Percentiles rank a stretch among this genome's conserved stretches.
These are phyloP conservation scores for Slavum lentiscoides DNA, from an alignment of 2,888 invertebrate species.

Conservation along the genomic window DNA sequence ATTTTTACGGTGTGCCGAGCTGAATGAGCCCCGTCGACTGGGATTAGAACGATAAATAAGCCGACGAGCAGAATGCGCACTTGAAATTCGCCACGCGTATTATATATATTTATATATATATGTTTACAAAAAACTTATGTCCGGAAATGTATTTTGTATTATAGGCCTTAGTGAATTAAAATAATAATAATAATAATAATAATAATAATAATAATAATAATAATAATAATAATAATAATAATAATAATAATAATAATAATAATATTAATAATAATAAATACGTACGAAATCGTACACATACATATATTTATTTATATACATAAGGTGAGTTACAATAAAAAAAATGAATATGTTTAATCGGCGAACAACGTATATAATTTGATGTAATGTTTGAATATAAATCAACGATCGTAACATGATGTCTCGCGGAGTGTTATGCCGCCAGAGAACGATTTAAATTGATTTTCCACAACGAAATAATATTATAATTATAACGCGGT, in stretches of 20 bases:
- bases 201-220: neutral
- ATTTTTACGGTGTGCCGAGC: conserved; percentile 52
- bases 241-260: neutral
- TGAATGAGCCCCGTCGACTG: conserved; percentile 37
- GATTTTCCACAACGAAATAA: neutral
- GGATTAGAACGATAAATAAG: conserved; percentile 50
- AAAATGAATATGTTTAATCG: conserved; percentile 28
- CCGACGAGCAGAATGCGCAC: neutral
- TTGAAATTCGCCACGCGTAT: neutral
- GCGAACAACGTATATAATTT: neutral
- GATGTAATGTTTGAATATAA: neutral
- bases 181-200: no score
- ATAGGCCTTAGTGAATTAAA: conserved; percentile 18
- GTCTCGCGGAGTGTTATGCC: neutral
- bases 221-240: conserved; percentile 23
- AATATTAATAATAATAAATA: conserved; percentile 11
- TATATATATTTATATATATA: neutral
- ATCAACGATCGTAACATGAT: neutral
- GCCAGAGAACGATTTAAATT: no score
- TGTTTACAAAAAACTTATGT: neutral
- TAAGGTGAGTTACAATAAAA: conserved; percentile 17
- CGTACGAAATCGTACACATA: conserved; percentile 6
- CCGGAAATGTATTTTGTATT: conserved; percentile 33
- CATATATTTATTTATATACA: neutral
- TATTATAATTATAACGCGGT: neutral